Percentiles rank a stretch among this genome's conserved stretches.
These are phyloP conservation scores for Cantharis nigra DNA, from an alignment of 2,888 invertebrate genomes.

Conservation along the genomic window DNA sequence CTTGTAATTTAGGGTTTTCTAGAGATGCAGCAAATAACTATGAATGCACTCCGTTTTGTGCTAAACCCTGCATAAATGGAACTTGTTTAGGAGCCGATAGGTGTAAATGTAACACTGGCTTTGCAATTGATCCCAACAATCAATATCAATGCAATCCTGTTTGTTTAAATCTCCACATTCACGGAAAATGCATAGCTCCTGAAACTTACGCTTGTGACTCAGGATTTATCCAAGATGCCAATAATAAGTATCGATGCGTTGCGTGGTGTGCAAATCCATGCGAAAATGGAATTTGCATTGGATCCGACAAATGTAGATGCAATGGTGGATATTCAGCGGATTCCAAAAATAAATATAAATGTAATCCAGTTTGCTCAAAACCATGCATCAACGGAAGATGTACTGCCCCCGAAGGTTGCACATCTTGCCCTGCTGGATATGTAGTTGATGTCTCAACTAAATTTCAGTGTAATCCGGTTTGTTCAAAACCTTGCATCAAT, in stretches of 20 bases:
- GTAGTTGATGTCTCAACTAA: background rate
- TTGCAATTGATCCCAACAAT: conserved; percentile 17
- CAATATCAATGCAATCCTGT: conserved; percentile 38
- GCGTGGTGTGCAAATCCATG: conserved; percentile 45
- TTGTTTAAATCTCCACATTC: conserved; percentile 11
- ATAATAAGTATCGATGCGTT: conserved; percentile 24
- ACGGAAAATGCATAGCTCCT: conserved; percentile 35
- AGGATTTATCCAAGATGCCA: conserved; percentile 33
- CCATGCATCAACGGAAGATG: conserved; percentile 54
- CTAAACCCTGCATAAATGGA: conserved; percentile 31
- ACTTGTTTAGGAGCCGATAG: conserved; percentile 42
- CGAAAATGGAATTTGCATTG: conserved; percentile 48
- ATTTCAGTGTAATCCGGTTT: conserved; percentile 49
- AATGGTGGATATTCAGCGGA: conserved; percentile 39
- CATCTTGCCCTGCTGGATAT: conserved; percentile 32
- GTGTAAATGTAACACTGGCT: conserved; percentile 41
- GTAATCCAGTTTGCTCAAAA: conserved; percentile 37
- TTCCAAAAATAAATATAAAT: conserved; percentile 22
- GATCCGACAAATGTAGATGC: conserved; percentile 51
- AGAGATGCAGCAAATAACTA: background rate
- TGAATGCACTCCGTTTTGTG: background rate
- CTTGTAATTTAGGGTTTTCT: conserved; percentile 59
- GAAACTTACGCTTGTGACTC: conserved; percentile 32
- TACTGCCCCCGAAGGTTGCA: conserved; percentile 34
- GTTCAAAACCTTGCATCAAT: conserved; percentile 38